These are phyloP conservation scores for Charina bottae DNA, from an alignment of 2,113 vertebrate species.

Conservation along the genomic window DNA sequence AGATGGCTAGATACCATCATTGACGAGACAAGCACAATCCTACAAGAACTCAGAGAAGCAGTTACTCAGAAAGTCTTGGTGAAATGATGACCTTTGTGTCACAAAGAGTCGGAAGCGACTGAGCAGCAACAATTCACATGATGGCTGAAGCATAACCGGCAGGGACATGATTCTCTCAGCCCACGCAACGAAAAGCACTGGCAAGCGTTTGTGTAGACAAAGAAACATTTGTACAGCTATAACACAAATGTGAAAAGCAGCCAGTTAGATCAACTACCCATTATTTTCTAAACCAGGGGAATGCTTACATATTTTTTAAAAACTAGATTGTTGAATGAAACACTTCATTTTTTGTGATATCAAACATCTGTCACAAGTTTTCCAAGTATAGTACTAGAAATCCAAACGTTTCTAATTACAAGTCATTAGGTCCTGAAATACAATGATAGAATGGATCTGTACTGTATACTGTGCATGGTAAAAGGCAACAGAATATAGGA, in stretches of 20 bases:
- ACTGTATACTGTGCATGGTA: neutral
- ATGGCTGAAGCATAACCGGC: neutral
- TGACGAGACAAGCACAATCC: neutral
- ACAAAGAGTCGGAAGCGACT: neutral
- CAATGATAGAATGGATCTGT: neutral
- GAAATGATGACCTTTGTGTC: neutral
- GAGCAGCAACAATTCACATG: neutral
- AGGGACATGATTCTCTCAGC: neutral
- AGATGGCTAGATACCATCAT: neutral
- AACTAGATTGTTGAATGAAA: neutral
- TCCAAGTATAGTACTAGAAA: neutral
- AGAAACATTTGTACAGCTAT: slow-evolving; percentile 24
- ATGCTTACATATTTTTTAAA: neutral
- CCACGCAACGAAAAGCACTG: neutral
- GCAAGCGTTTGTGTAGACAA: neutral
- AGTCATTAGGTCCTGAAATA: neutral
- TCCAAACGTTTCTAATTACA: neutral
- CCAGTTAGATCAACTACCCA: neutral
- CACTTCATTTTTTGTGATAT: neutral
- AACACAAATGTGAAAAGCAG: neutral
- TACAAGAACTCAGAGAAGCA: neutral
- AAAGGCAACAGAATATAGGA: neutral
- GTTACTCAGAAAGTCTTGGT: neutral
- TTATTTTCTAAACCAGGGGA: neutral
- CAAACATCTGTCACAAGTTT: neutral